Evolutionary conservation across 2,797 vertebrate genomes (phyloP), one percentile per base, ranked within the genome.

Genomic region (Gallinago stenura): DNA sequence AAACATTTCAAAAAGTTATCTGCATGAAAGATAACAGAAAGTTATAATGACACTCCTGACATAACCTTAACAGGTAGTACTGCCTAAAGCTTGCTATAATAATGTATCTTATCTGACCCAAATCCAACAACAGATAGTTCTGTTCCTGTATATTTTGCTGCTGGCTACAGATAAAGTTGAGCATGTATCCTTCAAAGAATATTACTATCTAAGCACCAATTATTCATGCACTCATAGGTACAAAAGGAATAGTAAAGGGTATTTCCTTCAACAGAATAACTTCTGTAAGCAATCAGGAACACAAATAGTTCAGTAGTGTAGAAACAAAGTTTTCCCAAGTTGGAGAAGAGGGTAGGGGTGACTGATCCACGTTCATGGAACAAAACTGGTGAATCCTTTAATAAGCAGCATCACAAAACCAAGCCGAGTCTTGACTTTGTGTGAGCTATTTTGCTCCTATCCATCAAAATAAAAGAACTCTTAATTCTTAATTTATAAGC

Each of bases 401-500:
- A 83, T 75, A 90, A 92, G 39, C 37, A 61, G 39, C 64, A 60
- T n/a, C 77, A 57, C 17, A 82, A 66, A 84, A 66, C 46, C 33
- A 87, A 77, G 17, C 56, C 57, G 15, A 31, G 1, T 68, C 76
- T 78, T 69, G 61, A 24, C 10, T 94, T 90, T 61, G 48, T 64
- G 58, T 97, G 80, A 62, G 61, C 41, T 66, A 35, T 83, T 95
- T 94, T 80, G 25, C 45, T 94, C 39, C 24, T 84, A 79, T 76
- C 58, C 61, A 54, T 85, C 77, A 41, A 91, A 87, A 89, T 60
- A 86, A 91, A 83, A 95, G 61, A 60, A 73, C 8, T 50, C 51
- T 70, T 69, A 76, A 92, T 89, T 94, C 30, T 48, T 71, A 71
- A 95, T 84, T 92, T 76, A 92, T 79, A 85, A 81, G 57, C 43